phyloP scores from a whole-genome alignment of 2,113 vertebrate species.

The Pitta sordida region DNA sequence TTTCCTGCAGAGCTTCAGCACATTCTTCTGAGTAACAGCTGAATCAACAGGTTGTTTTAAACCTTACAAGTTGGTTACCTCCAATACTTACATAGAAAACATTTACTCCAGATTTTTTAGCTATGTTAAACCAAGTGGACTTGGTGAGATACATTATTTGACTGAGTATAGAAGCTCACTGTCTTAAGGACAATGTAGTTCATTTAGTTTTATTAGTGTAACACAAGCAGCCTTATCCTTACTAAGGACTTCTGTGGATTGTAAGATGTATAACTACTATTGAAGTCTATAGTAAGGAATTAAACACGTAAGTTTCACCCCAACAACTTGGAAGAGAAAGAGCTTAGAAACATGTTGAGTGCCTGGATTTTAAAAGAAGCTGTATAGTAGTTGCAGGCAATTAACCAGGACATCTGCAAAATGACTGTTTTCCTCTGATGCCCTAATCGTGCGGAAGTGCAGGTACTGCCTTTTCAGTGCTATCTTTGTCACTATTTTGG shows the following conservation, averaged over 20 bases:
- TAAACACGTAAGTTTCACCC: not conserved
- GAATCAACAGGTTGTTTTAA: not conserved
- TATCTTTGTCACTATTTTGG: not conserved
- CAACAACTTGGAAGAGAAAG: not conserved
- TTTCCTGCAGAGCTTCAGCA: not conserved
- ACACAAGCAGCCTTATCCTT: not conserved
- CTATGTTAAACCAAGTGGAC: not conserved
- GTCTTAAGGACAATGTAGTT: not conserved
- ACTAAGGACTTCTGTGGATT: not conserved
- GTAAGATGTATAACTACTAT: not conserved
- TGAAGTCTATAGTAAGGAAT: not conserved
- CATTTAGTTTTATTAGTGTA: not conserved
- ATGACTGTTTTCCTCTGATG: not conserved
- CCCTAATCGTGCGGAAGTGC: not conserved
- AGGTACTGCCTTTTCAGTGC: not conserved
- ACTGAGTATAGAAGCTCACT: not conserved
- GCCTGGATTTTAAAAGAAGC: not conserved
- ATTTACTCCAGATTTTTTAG: not conserved
- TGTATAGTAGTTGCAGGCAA: not conserved
- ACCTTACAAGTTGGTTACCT: not conserved
- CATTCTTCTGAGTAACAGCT: not conserved
- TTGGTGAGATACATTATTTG: not conserved
- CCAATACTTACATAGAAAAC: not conserved
- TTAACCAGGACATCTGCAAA: not conserved
- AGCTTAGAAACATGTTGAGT: not conserved